Base-by-base conservation (phyloP, 2,113 vertebrate species). In the Nothocercus nigrocapillus region DNA sequence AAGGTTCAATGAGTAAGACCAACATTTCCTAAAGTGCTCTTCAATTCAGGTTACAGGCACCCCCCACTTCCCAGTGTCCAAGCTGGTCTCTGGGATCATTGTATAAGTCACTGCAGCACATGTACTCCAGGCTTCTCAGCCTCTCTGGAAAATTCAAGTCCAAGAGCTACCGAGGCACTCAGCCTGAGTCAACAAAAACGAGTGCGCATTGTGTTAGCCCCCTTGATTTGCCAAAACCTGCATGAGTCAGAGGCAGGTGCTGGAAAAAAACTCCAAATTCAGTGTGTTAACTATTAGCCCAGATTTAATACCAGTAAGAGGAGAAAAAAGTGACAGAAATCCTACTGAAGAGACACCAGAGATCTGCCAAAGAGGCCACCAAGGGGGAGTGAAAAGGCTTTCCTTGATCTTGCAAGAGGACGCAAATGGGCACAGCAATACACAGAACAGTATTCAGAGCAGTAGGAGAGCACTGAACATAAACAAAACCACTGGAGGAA, bases 171-270 rank as follows among this genome's bases (percentile, higher is more conserved):
- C 22, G 67, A 82, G 66, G 27, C 2, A 3, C 63, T 70, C 63
- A 40, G 13, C 84, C 74, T 79, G 89, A 95, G 78, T 85, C 91
- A 95, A 54, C 87, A 88, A 66, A 91, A 85, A 76, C 63, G 62
- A 92, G 54, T 67, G 82, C 67, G 80, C 67, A 7, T 66, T 73
- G 64, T 76, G 68, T 36, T 56, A 97, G 67, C 62, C 44, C 69
- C 62, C 1, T 0, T 32, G 28, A 11, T 72, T 74, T 74, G 63
- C 84, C 87, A 85, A 63, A 94, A 80, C 2, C 54, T 82, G 62
- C 78, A 15, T 91, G 82, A 94, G 54, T 91, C 91, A 89, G 30
- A 0, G 0, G 30, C 66, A 14, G 6, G 20, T 87, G 64, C 20
- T 85, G 70, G 63, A 51, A 45, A 79, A 47, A 86, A 14, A 0